Conservation (phyloP, 2,113 vertebrate species). For the Tetrao urogallus region DNA sequence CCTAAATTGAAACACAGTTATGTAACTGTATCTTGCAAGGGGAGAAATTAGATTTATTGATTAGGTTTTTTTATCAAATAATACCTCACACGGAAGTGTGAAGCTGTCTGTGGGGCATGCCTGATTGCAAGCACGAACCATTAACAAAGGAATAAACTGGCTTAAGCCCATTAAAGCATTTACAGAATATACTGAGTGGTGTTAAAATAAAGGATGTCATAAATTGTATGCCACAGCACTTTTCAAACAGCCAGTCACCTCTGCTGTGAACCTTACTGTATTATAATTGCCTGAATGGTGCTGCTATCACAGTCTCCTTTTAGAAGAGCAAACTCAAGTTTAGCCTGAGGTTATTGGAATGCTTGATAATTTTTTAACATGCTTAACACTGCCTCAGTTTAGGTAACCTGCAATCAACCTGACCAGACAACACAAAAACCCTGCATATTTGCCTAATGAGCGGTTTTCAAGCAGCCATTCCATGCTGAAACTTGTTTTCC, state of each 20-base stretch:
- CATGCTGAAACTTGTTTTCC: background rate
- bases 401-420: conserved; percentile 13
- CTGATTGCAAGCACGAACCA: conserved; percentile 9
- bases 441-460: background rate
- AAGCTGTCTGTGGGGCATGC: background rate
- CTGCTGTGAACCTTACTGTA: conserved; percentile 3
- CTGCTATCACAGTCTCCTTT: background rate
- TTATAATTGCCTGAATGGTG: conserved; percentile 18
- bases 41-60: conserved; percentile 57
- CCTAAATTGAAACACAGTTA: conserved; percentile 36
- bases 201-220: conserved; percentile 59
- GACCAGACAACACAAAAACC: conserved; percentile 22
- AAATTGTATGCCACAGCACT: conserved; percentile 50
- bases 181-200: conserved; percentile 32
- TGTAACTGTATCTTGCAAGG: conserved; percentile 30
- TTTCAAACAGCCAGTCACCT: conserved; percentile 36
- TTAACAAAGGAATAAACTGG: conserved; percentile 57
- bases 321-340: conserved; percentile 3
- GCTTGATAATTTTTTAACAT: conserved; percentile 35
- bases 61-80: conserved; percentile 60
- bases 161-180: conserved; percentile 55
- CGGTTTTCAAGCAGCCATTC: conserved; percentile 38
- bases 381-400: conserved; percentile 13
- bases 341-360: conserved; percentile 37
- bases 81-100: conserved; percentile 28